A percentile compares a stretch with the other conserved stretches of the same genome.
Evolutionary conservation across 2,113 vertebrate species (phyloP).

Genomic region (Megalops atlanticus): DNA sequence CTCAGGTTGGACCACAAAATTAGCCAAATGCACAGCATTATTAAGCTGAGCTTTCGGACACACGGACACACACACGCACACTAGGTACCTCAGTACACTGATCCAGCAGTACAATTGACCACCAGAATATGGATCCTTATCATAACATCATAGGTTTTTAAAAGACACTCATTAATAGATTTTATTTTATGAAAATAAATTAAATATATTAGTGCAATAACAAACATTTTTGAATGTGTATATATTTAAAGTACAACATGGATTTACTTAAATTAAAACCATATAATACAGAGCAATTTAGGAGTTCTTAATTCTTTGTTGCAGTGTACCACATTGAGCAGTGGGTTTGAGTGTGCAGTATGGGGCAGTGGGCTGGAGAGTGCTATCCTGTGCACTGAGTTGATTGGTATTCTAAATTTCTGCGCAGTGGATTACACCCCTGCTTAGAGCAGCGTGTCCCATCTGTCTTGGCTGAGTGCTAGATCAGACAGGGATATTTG

Average conservation of each 20-base stretch:
- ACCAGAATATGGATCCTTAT: not conserved
- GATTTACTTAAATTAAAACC: no score
- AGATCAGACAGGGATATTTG: not conserved
- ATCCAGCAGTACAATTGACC: not conserved
- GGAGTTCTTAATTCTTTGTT: not conserved
- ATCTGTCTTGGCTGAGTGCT: not conserved
- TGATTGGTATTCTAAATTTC: no score
- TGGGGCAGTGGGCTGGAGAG: not conserved
- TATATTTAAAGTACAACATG: no score
- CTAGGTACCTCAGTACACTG: not conserved
- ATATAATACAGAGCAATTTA: not conserved
- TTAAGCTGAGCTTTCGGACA: not conserved
- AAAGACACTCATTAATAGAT: no score
- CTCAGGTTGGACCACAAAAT: not conserved
- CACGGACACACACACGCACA: not conserved
- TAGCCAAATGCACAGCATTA: slow-evolving; percentile 1
- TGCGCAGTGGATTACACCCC: no score
- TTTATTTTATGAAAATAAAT: no score
- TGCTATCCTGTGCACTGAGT: no score
- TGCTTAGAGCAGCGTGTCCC: not conserved
- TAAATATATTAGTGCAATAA: no score
- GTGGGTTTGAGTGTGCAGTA: not conserved
- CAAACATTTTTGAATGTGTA: no score
- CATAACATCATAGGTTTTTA: no score
- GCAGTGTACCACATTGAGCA: not conserved